These are phyloP conservation scores for Tinamus guttatus DNA, from an alignment of 2,113 vertebrate genomes.

Conservation along the genomic window DNA sequence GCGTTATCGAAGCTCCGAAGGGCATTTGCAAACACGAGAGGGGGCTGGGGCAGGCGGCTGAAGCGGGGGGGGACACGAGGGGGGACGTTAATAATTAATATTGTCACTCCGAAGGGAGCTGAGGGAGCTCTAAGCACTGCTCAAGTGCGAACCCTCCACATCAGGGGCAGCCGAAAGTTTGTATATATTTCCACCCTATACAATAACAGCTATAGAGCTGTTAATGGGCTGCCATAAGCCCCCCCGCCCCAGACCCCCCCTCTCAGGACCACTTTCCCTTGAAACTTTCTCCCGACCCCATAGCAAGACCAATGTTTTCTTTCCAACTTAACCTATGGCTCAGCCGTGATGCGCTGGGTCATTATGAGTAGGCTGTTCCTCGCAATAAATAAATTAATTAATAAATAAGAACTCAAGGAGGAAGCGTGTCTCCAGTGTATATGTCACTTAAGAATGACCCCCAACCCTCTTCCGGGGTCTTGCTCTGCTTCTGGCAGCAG, in stretches of 20 bases:
- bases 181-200: neutral
- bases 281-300: neutral
- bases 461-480: neutral
- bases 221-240: neutral
- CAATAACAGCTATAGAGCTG: neutral
- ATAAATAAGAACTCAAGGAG: slow-evolving; percentile 19
- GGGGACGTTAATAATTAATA: neutral
- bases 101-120: neutral
- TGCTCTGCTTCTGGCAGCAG: too few species aligned
- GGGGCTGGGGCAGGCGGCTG: too few species aligned
- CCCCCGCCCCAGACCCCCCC: neutral
- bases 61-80: rapidly evolving
- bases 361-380: neutral
- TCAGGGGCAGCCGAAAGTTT: neutral
- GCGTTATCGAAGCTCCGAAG: neutral
- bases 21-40: neutral
- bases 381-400: too few species aligned
- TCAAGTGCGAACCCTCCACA: neutral
- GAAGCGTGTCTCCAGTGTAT: neutral
- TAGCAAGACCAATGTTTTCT: slow-evolving; percentile 17
- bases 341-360: neutral
- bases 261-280: neutral
- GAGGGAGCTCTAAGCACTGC: neutral
- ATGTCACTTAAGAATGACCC: neutral
- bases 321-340: slow-evolving; percentile 47